Evolutionary conservation across 30 jellyfish, hydroid and myxozoan genomes (phyloP).

Genomic region (Cassiopea andromeda): DNA sequence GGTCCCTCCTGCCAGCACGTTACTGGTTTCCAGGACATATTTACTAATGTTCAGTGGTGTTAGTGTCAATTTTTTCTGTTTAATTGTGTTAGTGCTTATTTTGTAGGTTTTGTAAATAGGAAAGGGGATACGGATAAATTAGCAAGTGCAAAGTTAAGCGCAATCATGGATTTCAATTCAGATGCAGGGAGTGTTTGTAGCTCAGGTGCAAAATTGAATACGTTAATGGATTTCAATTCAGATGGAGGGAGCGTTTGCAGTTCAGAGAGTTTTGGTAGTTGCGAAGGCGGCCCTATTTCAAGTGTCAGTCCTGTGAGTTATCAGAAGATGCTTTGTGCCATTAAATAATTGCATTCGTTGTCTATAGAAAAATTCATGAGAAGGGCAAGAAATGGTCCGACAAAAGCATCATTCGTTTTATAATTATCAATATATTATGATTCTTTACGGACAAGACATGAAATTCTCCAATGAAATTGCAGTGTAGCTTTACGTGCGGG

Average conservation of each 20-base stretch:
- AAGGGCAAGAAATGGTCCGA: too few species aligned
- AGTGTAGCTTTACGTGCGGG: too few species aligned
- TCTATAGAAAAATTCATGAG: too few species aligned
- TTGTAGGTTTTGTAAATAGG: not conserved
- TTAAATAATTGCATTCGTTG: too few species aligned
- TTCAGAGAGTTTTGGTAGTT: constrained; percentile 63
- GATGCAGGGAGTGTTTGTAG: constrained; percentile 67
- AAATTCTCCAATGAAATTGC: too few species aligned
- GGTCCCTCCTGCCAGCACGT: too few species aligned
- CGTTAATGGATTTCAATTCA: constrained; percentile 37
- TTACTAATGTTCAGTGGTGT: too few species aligned
- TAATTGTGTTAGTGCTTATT: not conserved
- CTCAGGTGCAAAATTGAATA: constrained; percentile 36
- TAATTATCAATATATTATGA: too few species aligned
- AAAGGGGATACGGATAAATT: constrained; percentile 19
- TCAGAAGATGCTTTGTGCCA: not conserved
- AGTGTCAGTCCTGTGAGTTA: constrained; percentile 55
- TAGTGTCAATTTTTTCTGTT: too few species aligned
- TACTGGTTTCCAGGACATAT: too few species aligned
- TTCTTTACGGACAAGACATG: too few species aligned
- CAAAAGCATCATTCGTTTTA: too few species aligned
- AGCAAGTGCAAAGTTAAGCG: constrained; percentile 6
- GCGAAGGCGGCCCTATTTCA: constrained; percentile 30
- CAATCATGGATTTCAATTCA: constrained; percentile 42
- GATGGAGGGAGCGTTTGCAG: constrained; percentile 67